Base-by-base conservation (phyloP, 2,797 vertebrate genomes). In the Erithacus rubecula region DNA sequence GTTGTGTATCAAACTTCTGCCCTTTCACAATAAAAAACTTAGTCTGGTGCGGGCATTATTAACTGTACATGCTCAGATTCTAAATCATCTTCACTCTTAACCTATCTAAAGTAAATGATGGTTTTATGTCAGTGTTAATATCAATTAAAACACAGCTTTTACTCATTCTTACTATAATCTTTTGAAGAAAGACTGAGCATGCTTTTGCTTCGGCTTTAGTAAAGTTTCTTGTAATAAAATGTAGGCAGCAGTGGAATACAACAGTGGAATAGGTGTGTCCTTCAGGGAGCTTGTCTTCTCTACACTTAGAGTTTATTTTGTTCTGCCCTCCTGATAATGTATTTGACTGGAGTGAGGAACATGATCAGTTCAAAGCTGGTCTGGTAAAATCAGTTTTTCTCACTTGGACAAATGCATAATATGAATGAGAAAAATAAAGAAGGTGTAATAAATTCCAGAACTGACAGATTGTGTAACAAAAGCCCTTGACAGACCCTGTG, bases 361-460 rank as follows among this genome's bases (percentile, higher is more conserved):
- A 43, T 5, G 9, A 72, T 59, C 3, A 0, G 34, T 69, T 91
- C 53, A 71, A 84, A 85, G 43, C 8, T 75, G 62, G 26, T 44
- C 55, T n/a, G 32, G 43, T 69, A 81, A 83, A 87, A 91, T 75
- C 51, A 58, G 14, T 87, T 92, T 87, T 71, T 8, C 23, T 55
- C 58, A 62, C 47, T 91, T 92, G 93, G 59, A 83, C 9, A 68
- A 75, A 89, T 34, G 24, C 52, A 30, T 77, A 82, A 19, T 68
- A 93, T 62, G 26, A 62, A 51, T 43, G 62, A 85, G 75, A 68
- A 89, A 93, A 94, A 74, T 72, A 89, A 92, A 77, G 60, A 32
- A 12, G 59, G 12, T 27, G 15, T 39, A 94, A 69, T 83, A 78
- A 93, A 89, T 55, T 71, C 43, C 64, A 78, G 68, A 83, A 79